Evolutionary conservation across 2,797 vertebrate genomes (phyloP).

Genomic region (Threskiornis aethiopicus): DNA sequence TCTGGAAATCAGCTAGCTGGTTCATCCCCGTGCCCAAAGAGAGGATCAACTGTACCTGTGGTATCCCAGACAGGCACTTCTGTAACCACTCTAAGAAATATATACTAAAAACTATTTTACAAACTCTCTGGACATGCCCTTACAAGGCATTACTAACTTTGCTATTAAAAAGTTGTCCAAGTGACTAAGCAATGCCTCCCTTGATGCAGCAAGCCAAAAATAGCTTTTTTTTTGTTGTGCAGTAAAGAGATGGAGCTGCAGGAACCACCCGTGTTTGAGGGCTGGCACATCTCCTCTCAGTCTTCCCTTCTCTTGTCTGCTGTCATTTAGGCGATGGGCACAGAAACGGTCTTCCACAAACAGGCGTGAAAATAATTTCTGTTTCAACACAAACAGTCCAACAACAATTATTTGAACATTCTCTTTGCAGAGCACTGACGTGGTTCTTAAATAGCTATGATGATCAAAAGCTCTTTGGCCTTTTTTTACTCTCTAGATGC

Average conservation of each 20-base stretch:
- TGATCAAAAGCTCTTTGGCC: neutral
- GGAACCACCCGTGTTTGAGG: neutral
- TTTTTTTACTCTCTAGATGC: neutral
- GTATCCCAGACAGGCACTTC: neutral
- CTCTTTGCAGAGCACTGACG: neutral
- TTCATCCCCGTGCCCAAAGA: slow-evolving; percentile 12
- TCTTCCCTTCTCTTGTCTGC: neutral
- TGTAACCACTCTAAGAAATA: neutral
- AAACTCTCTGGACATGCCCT: neutral
- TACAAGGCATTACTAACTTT: neutral
- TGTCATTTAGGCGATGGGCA: neutral
- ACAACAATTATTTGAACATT: neutral
- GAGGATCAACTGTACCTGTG: slow-evolving; percentile 51
- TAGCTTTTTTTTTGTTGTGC: neutral
- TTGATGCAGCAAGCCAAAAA: neutral
- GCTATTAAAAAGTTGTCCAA: neutral
- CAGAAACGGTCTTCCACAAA: neutral
- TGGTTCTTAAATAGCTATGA: neutral
- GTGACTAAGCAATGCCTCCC: neutral
- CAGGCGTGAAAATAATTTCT: neutral
- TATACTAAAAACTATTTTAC: neutral
- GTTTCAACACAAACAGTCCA: neutral
- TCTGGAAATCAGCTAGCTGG: neutral
- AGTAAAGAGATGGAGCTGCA: neutral
- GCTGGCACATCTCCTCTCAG: neutral